A percentile compares a stretch with the other conserved stretches of the same genome.
phyloP scores from a whole-genome alignment of 2,888 invertebrate genomes.

The Tuberolachnus salignus region DNA sequence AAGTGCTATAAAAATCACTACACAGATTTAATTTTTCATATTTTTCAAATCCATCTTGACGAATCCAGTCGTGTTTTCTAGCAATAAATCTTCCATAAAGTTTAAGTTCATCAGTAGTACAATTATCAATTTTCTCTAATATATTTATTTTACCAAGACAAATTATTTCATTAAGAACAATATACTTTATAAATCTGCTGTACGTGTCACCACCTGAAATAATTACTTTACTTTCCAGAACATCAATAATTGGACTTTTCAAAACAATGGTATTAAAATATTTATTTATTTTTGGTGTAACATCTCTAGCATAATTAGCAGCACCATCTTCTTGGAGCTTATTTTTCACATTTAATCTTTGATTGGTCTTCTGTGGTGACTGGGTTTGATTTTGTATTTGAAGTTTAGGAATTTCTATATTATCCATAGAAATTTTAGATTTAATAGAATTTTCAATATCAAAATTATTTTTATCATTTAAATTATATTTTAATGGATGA shows the following conservation, averaged over 20 bases:
- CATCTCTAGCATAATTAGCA: neutral
- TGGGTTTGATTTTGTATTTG: neutral
- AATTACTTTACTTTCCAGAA: constrained; percentile 8
- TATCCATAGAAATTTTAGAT: neutral
- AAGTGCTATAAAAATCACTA: constrained; percentile 21
- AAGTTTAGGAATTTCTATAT: no score
- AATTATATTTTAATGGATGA: neutral
- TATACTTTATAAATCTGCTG: constrained; percentile 34
- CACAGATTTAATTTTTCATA: constrained; percentile 36
- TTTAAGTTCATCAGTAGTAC: constrained; percentile 38
- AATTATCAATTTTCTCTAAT: neutral
- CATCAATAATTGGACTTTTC: constrained; percentile 40
- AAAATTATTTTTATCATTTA: neutral
- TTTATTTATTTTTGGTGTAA: constrained; percentile 27
- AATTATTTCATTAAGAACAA: constrained; percentile 19
- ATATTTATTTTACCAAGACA: neutral
- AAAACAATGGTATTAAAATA: neutral
- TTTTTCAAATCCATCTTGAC: constrained; percentile 20
- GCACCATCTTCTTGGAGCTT: neutral
- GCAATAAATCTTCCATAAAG: constrained; percentile 43
- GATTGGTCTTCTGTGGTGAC: no score
- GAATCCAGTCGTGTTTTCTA: constrained; percentile 53
- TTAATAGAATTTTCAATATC: neutral
- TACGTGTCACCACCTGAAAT: constrained; percentile 51
- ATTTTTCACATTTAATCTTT: neutral